Evolutionary conservation across 2,797 vertebrate species (phyloP).

Genomic region (Sebastes ruberrimus): DNA sequence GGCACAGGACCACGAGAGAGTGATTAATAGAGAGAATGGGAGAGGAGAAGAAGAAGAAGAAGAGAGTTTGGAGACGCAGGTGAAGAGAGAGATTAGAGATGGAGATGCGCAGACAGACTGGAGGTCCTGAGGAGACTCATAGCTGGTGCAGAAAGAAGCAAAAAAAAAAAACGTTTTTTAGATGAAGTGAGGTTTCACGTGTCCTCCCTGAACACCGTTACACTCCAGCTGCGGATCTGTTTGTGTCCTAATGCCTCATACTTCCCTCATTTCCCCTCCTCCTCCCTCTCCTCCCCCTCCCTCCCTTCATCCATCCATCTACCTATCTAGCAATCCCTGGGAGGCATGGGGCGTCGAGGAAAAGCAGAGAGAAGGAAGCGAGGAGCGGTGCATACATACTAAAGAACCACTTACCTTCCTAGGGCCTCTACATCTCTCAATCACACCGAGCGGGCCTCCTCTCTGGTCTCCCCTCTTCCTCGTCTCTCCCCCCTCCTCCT

Average conservation of each 20-base stretch:
- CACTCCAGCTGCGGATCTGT: constrained; percentile 75
- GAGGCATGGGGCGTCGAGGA: constrained; percentile 73
- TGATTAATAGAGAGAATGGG: constrained; percentile 70
- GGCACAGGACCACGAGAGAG: constrained; percentile 62
- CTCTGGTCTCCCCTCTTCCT: constrained; percentile 60
- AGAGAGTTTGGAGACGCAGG: constrained; percentile 39
- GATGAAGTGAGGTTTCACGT: constrained; percentile 49
- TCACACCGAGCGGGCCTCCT: constrained; percentile 79
- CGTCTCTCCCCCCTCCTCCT: constrained; percentile 1
- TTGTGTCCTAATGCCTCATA: constrained; percentile 78
- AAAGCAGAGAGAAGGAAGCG: constrained; percentile 72
- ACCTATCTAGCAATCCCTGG: constrained; percentile 80
- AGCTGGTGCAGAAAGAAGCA: background rate
- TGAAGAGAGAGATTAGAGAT: constrained; percentile 30
- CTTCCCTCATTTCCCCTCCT: constrained; percentile 75
- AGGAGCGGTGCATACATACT: constrained; percentile 83
- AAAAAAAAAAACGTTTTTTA: background rate
- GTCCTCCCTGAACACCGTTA: constrained; percentile 51
- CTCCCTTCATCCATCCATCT: constrained; percentile 73
- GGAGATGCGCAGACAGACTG: constrained; percentile 17
- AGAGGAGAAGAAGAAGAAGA: constrained; percentile 2
- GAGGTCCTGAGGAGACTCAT: constrained; percentile 6
- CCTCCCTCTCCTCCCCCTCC: constrained; percentile 19
- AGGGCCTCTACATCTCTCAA: constrained; percentile 81
- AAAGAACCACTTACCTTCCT: constrained; percentile 86